Percentiles rank a stretch among this genome's conserved stretches.
phyloP scores from a whole-genome alignment of 2,113 vertebrate species.

The Xyrauchen texanus region DNA sequence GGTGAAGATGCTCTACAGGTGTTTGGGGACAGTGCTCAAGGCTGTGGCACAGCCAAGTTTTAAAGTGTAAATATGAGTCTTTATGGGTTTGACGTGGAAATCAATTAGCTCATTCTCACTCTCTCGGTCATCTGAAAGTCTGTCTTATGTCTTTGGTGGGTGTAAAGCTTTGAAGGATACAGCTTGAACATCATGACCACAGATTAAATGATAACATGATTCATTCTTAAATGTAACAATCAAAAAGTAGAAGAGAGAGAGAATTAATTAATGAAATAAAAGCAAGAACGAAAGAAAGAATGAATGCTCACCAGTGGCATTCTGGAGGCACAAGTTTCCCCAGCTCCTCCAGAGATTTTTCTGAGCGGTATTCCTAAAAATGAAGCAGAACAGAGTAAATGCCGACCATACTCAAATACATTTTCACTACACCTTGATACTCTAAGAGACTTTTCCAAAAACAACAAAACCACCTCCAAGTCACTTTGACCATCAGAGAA shows the following conservation, averaged over 20 bases:
- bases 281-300: background rate
- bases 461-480: too few species aligned
- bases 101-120: conserved; percentile 4
- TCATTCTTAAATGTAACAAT: background rate
- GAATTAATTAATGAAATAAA: background rate
- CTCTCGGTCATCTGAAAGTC: conserved; percentile 5
- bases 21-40: background rate
- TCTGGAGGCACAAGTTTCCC: conserved; percentile 95
- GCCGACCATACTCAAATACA: background rate
- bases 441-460: too few species aligned
- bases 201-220: background rate
- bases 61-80: conserved; percentile 37
- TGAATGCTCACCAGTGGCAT: conserved; percentile 88
- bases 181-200: background rate
- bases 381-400: background rate
- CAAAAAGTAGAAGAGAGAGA: too few species aligned
- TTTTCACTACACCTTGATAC: too few species aligned
- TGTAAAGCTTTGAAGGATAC: background rate
- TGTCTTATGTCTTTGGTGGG: conserved; percentile 11
- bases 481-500: too few species aligned
- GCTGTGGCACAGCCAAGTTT: background rate
- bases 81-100: conserved; percentile 33
- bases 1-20: background rate
- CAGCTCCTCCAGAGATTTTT: conserved; percentile 95
- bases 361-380: conserved; percentile 92